These are phyloP conservation scores for Pipistrellus nathusii DNA, from an alignment of 2,797 vertebrate species.

Conservation along the genomic window DNA sequence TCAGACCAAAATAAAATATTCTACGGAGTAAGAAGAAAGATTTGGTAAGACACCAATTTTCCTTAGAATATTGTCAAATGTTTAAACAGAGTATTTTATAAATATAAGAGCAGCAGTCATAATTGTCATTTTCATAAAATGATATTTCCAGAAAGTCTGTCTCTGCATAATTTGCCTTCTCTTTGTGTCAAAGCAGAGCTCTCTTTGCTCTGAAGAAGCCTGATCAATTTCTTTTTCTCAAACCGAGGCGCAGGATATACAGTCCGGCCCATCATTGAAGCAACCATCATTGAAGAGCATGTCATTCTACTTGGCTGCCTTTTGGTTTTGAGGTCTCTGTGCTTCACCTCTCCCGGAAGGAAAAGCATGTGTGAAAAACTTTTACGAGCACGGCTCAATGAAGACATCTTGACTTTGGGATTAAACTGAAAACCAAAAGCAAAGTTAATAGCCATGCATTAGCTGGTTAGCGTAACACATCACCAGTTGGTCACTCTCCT, in stretches of 20 bases:
- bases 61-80: slow-evolving; percentile 56
- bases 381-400: neutral
- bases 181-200: slow-evolving; percentile 71
- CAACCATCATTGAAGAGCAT: neutral
- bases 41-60: slow-evolving; percentile 34
- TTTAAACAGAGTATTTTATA: slow-evolving; percentile 72
- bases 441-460: neutral
- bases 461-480: neutral
- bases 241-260: neutral
- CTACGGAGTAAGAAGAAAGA: neutral
- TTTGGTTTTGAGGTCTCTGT: neutral
- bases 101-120: slow-evolving; percentile 54
- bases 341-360: neutral
- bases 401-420: neutral
- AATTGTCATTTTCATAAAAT: slow-evolving; percentile 68
- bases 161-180: slow-evolving; percentile 54
- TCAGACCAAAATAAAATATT: slow-evolving; percentile 49
- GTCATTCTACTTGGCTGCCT: neutral
- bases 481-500: too few species aligned
- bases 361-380: neutral
- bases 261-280: neutral
- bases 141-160: slow-evolving; percentile 66
- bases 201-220: slow-evolving; percentile 29
- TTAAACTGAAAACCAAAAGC: neutral
- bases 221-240: slow-evolving; percentile 4